phyloP scores from a whole-genome alignment of 2,113 vertebrate genomes.

The Spheniscus mendiculus region DNA sequence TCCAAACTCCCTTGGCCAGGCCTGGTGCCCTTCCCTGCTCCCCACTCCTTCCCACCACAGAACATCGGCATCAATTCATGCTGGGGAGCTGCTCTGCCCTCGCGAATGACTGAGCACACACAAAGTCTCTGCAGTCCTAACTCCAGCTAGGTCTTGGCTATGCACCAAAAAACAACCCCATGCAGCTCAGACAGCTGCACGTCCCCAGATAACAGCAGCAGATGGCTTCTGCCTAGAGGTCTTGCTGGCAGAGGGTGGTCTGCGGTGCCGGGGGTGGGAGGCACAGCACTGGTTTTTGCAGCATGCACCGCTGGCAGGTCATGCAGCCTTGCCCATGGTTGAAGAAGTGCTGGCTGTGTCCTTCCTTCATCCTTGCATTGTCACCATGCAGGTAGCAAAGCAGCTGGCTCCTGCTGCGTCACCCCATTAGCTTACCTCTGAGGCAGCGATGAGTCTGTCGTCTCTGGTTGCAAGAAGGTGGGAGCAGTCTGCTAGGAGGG shows the following conservation, averaged over 20 bases:
- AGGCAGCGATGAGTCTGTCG: neutral
- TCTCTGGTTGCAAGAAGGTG: neutral
- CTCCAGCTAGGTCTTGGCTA: slow-evolving; percentile 24
- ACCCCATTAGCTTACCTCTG: neutral
- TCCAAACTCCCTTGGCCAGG: neutral
- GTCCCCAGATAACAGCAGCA: slow-evolving; percentile 9
- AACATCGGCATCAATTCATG: fast-evolving
- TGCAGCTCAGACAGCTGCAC: neutral
- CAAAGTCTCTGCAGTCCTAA: slow-evolving; percentile 2
- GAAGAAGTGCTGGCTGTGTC: neutral
- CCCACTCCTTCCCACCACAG: neutral
- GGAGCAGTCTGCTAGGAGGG: neutral
- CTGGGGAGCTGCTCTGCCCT: neutral
- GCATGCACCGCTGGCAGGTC: neutral
- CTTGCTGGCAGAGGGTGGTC: slow-evolving; percentile 6
- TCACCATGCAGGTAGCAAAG: slow-evolving; percentile 45
- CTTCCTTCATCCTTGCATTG: slow-evolving; percentile 34
- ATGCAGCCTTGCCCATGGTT: fast-evolving
- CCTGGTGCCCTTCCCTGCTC: neutral
- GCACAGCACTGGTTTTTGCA: neutral
- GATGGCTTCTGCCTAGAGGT: slow-evolving; percentile 41
- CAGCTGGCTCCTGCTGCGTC: slow-evolving; percentile 48
- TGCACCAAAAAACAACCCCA: neutral
- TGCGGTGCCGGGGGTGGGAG: neutral
- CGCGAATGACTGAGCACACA: neutral